A percentile compares a stretch with the other conserved stretches of the same genome.
phyloP scores from a whole-genome alignment of 2,888 invertebrate genomes.

The Caenorhabditis sulstoni region DNA sequence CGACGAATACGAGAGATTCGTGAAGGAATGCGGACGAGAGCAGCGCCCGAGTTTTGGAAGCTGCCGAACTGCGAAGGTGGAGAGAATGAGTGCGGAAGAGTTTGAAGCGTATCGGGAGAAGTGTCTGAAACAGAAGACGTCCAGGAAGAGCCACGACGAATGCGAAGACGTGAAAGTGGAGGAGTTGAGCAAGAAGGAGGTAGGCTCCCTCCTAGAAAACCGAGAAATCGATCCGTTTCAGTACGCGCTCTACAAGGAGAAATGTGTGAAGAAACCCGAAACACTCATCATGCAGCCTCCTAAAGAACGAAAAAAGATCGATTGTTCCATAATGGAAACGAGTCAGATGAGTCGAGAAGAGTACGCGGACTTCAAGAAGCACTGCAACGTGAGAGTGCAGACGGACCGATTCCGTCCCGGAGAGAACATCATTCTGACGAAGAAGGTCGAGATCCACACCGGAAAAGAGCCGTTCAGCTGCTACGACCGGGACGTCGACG shows the following conservation, averaged over 20 bases:
- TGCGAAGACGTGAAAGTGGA: conserved; percentile 25
- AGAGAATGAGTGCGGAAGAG: conserved; percentile 23
- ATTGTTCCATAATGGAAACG: conserved; percentile 42
- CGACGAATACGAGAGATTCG: conserved; percentile 26
- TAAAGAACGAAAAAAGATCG: conserved; percentile 12
- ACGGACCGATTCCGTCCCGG: conserved; percentile 45
- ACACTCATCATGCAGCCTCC: not conserved
- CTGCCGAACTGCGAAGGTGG: conserved; percentile 15
- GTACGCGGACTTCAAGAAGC: conserved; percentile 35
- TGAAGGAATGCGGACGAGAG: conserved; percentile 15
- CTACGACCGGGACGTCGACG: conserved; percentile 44
- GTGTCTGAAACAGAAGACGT: conserved; percentile 11
- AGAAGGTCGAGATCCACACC: conserved; percentile 39
- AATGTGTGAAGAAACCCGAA: conserved; percentile 4
- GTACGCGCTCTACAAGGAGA: conserved; percentile 30
- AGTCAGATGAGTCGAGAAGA: conserved; percentile 38
- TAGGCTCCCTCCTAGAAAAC: too few species aligned
- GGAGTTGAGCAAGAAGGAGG: conserved; percentile 24
- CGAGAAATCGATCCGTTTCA: conserved; percentile 1
- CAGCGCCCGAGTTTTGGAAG: not conserved
- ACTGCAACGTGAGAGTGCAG: conserved; percentile 32
- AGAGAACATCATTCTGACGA: conserved; percentile 49
- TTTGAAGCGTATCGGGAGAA: conserved; percentile 31
- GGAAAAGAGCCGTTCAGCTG: conserved; percentile 50
- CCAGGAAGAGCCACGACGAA: conserved; percentile 15